Evolutionary conservation across 1,140 invertebrate genomes (phyloP), one percentile per base, ranked within the genome.

Genomic region (Drosophila sproati): DNA sequence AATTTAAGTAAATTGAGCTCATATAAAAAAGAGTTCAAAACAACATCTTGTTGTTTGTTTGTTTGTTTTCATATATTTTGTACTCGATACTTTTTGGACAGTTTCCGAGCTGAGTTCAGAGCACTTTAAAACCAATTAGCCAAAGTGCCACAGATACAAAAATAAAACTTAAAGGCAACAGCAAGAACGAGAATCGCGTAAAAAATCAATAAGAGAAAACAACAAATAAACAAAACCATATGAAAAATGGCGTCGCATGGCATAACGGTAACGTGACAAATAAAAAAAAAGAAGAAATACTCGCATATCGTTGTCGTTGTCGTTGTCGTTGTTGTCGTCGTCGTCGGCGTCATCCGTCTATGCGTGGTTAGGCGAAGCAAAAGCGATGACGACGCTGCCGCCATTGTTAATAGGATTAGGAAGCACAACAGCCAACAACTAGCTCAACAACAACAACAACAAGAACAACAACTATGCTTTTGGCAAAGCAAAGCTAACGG

Each of bases 391-490:
- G 70, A 80, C 68, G 76, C 60, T 62, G 62, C 66, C 79, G 77
- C 77, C 77, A 88, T 88, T 88, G 80, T 83, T 87, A 87, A 87
- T 87, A 87, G 83, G 83, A 87, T 87, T 87, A 87, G 77, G 80
- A 83, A 83, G 85, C 83, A 85, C 77, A 79, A 73, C 60, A 71
- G 47, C 55, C 62, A 80, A 74, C 76, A 61, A 81, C 61, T 64
- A 66, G 61, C 55, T 68, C 57, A 80, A 74, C 77, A 79, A 51
- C 32, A 71, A 66, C 31, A 45, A 3, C 66, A 72, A 60, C 29
- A 43, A 6, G 47, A 59, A 57, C 29, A 34, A 64, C 66, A 77
- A 74, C 73, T 48, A 60, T 32, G 41, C 62, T 12, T 54, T 56
- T 66, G 39, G 31, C 39, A 77, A 71, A 61, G 67, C 78, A 82